Conservation (phyloP, 1,140 invertebrate species). For the Listronotus oregonensis region DNA sequence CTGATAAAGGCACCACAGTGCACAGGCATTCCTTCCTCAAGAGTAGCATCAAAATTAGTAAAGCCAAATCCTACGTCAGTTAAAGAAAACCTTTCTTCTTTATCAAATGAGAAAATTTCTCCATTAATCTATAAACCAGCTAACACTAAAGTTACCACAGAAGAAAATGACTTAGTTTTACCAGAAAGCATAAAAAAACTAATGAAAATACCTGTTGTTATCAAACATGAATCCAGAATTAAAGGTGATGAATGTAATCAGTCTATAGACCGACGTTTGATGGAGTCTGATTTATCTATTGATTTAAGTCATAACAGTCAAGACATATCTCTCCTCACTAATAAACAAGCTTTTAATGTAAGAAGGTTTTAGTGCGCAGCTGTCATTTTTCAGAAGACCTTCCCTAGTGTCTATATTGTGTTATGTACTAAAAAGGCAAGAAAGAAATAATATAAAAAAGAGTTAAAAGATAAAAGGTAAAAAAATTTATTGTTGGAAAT, state of each 20-base stretch:
- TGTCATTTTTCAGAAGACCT: no score
- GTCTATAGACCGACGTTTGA: neutral
- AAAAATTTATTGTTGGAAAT: no score
- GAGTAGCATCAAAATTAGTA: neutral
- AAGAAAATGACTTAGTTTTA: neutral
- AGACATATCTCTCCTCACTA: constrained; percentile 7
- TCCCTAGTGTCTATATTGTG: no score
- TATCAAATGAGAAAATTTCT: neutral
- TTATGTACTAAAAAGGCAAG: no score
- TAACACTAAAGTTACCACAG: neutral
- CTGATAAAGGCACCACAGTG: neutral
- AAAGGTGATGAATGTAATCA: neutral
- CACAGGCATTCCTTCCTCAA: neutral
- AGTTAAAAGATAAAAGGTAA: no score
- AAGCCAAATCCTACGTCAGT: neutral
- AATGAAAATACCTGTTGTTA: neutral
- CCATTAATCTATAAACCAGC: constrained; percentile 11
- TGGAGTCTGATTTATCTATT: constrained; percentile 10
- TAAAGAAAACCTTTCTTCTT: constrained; percentile 5
- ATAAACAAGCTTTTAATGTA: constrained; percentile 14
- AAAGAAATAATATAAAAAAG: no score
- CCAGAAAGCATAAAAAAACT: constrained; percentile 12
- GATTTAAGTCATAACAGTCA: neutral
- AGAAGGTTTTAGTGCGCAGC: no score
- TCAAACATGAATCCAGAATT: constrained; percentile 7